These are phyloP conservation scores for Stercorarius parasiticus DNA, from an alignment of 2,113 vertebrate species.

Conservation along the genomic window DNA sequence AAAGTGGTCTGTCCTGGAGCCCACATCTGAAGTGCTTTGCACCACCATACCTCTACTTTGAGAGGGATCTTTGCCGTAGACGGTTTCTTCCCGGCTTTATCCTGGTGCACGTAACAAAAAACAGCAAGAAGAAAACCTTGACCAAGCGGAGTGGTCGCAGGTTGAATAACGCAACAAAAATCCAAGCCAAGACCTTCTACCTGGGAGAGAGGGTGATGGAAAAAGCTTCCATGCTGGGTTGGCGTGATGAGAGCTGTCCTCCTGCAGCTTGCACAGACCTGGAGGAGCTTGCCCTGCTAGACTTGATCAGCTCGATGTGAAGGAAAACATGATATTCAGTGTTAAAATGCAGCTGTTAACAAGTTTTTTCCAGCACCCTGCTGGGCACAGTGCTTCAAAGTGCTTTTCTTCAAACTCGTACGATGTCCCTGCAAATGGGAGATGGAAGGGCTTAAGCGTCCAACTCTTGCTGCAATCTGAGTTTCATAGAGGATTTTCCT, in stretches of 20 bases:
- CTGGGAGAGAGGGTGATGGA: no score
- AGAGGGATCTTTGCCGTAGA: accelerated
- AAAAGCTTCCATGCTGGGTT: background rate
- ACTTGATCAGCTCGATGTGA: background rate
- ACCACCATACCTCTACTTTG: background rate
- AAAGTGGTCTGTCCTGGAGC: background rate
- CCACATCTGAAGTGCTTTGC: background rate
- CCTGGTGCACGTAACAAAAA: accelerated
- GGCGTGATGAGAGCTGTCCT: background rate
- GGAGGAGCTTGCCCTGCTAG: background rate
- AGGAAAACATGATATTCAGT: background rate
- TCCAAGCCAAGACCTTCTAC: background rate
- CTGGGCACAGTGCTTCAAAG: background rate
- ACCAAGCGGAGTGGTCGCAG: background rate
- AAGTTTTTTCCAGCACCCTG: background rate
- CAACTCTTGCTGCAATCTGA: background rate
- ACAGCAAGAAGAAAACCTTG: background rate
- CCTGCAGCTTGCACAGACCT: background rate
- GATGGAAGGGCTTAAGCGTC: background rate
- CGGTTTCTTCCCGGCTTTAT: background rate
- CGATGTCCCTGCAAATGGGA: accelerated
- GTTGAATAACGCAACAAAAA: background rate
- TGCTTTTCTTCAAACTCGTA: background rate
- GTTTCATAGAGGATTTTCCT: background rate
- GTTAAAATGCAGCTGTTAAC: background rate